phyloP scores from a whole-genome alignment of 2,113 vertebrate species.

The Pandion haliaetus region DNA sequence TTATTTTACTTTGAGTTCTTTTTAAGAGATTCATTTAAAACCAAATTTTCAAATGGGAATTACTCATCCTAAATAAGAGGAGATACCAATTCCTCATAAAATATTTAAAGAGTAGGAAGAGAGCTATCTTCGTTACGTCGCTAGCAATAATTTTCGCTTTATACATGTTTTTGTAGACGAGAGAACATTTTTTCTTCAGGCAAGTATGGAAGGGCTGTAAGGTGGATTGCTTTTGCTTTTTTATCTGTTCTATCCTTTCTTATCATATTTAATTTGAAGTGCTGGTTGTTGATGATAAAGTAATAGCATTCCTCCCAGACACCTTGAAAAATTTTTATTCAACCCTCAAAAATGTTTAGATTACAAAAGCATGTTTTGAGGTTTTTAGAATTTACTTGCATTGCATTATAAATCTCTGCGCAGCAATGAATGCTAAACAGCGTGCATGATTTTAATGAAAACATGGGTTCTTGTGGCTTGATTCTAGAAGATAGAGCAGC shows the following conservation, averaged over 20 bases:
- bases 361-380: not conserved
- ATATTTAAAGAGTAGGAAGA: constrained; percentile 30
- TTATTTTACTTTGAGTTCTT: constrained; percentile 13
- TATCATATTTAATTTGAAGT: constrained; percentile 12
- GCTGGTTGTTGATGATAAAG: constrained; percentile 31
- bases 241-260: not conserved
- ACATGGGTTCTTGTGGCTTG: not conserved
- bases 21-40: constrained; percentile 7
- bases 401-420: not conserved
- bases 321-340: not conserved
- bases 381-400: not conserved
- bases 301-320: constrained; percentile 22
- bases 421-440: not conserved
- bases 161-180: not conserved
- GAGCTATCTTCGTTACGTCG: not conserved
- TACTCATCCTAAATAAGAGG: constrained; percentile 11
- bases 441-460: not conserved
- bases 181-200: constrained; percentile 3
- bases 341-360: not conserved
- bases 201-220: not conserved
- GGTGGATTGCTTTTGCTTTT: constrained; percentile 15
- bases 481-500: not conserved
- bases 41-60: constrained; percentile 31
- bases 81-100: constrained; percentile 20
- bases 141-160: constrained; percentile 14